Percentiles rank a stretch among this genome's conserved stretches.
phyloP scores from a whole-genome alignment of 2,797 vertebrate genomes.

The Falco biarmicus region DNA sequence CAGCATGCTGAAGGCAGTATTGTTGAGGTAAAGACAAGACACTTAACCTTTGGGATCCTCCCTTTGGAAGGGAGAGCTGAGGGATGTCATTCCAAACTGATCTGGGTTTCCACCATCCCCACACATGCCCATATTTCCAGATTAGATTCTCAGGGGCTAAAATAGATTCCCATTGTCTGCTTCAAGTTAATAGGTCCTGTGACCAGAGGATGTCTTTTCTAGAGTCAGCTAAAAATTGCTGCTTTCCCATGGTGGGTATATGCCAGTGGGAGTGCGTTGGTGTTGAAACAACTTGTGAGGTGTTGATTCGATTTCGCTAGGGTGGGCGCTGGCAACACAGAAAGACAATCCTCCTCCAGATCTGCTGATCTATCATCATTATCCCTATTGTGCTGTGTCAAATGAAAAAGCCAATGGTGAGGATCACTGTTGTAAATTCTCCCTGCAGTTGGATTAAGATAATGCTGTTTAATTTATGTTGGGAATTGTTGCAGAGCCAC shows the following conservation, averaged over 20 bases:
- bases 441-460: background rate
- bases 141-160: background rate
- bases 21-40: constrained; percentile 64
- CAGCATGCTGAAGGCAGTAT: constrained; percentile 74
- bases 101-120: background rate
- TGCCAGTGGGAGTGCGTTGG: background rate
- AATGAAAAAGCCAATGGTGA: background rate
- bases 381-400: constrained; percentile 43
- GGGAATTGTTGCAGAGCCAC: constrained; percentile 67
- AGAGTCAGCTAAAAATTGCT: background rate
- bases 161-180: background rate
- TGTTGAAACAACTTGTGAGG: constrained; percentile 18
- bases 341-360: constrained; percentile 66
- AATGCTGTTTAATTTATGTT: background rate
- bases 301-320: background rate
- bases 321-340: constrained; percentile 43
- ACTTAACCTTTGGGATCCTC: background rate
- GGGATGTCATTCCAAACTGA: background rate
- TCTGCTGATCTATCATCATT: constrained; percentile 56
- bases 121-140: background rate
- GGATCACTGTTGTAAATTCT: background rate
- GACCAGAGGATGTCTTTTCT: background rate
- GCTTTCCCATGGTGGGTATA: background rate
- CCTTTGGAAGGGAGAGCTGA: background rate
- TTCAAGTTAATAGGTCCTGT: background rate